Base-by-base conservation (phyloP, 2,113 vertebrate species). In the Danionella cerebrum region DNA sequence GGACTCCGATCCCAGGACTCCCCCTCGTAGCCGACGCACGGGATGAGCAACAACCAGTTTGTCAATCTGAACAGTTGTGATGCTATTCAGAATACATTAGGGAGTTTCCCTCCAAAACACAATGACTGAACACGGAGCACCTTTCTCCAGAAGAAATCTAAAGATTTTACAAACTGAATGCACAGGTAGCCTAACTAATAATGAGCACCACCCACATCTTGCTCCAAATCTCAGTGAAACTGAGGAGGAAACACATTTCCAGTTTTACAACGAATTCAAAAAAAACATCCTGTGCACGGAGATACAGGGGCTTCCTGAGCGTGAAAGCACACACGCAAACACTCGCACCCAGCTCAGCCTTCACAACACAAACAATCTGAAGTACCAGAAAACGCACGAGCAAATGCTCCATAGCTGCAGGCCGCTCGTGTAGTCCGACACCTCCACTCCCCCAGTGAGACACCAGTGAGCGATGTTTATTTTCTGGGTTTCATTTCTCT, bases 201-300 rank as follows among this genome's bases (percentile, higher is more conserved):
- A n/a, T 18, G 5, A 13, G 9, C 24, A 5, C 41, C 41, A 42
- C 14, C 2, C 18, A 4, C 24, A 35, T 36, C 3, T 3, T 25
- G n/a, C 22, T 59, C 13, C 36, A 27, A 27, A 13, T 18, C 19
- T 18, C 18, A 36, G 18, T 48, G 44, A 57, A 65, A 12, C 6
- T 39, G 6, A 66, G 78, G 44, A 84, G 79, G 80, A 86, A 80
- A 71, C 50, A 51, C 74, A 69, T 68, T 82, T 84, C 72, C 75
- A 70, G 69, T 72, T 77, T 44, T 54, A 72, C 75, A 78, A 67
- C n/a, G 33, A 72, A 83, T 74, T 36, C 29, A 6, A 47, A 67
- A n/a, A n/a, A 76, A 70, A 75, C 72, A 80, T 78, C 73, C 71
- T 79, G 69, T 80, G 47, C 53, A 52, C n/a, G 45, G 65, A 39